These are phyloP conservation scores for Phylloscopus whistleri DNA, from an alignment of 2,113 vertebrate genomes.

Conservation along the genomic window DNA sequence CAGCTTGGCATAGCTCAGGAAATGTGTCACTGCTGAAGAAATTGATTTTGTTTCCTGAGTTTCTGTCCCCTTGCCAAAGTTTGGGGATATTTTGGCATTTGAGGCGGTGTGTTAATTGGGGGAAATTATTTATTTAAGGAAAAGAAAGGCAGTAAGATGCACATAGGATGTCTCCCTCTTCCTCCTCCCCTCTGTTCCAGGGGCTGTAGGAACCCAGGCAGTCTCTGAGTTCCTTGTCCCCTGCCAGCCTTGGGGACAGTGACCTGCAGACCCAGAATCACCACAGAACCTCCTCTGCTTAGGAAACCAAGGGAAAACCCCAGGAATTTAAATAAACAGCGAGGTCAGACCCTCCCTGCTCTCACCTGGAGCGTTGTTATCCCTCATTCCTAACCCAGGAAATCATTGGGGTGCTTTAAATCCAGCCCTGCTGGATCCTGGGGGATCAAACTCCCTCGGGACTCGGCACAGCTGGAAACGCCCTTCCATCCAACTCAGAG, in stretches of 20 bases:
- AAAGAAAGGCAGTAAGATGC: not conserved
- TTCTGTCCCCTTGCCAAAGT: not conserved
- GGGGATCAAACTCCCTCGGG: not conserved
- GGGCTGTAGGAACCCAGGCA: not conserved
- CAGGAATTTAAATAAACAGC: not conserved
- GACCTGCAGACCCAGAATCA: not conserved
- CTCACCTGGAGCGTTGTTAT: too few species aligned
- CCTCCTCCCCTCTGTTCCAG: not conserved
- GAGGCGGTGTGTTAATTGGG: not conserved
- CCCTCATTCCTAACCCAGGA: not conserved
- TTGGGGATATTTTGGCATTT: not conserved
- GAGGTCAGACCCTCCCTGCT: not conserved
- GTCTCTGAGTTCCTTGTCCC: not conserved
- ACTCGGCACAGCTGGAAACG: too few species aligned
- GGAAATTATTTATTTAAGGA: not conserved
- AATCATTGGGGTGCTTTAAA: not conserved
- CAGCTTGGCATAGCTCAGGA: not conserved
- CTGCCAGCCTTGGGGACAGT: not conserved
- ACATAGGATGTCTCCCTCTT: not conserved
- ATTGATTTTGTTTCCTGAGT: not conserved
- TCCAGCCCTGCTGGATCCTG: not conserved
- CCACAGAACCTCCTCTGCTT: not conserved
- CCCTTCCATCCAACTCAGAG: not conserved
- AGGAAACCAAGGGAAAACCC: not conserved
- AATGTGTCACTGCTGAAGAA: not conserved